Evolutionary conservation across 2,888 invertebrate genomes (phyloP).

Genomic region (Pseudeuparius sepicola): DNA sequence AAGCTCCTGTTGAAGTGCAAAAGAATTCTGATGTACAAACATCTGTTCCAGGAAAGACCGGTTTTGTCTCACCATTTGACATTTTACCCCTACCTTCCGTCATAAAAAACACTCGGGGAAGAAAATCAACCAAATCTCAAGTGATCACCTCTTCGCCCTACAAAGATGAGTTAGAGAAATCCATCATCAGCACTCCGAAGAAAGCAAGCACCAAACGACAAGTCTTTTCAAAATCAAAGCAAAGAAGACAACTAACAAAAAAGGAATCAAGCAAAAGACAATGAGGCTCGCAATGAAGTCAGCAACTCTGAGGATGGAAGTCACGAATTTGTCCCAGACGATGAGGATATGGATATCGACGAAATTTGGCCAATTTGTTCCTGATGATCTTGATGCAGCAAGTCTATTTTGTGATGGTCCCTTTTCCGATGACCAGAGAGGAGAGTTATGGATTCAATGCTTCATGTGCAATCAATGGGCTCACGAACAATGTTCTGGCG

Average conservation of each 20-base stretch:
- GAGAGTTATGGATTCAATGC: slow-evolving; percentile 15
- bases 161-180: no score
- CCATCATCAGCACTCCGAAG: no score
- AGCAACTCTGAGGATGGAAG: no score
- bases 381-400: slow-evolving; percentile 15
- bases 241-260: slow-evolving; percentile 3
- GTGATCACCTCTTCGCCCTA: slow-evolving; percentile 5
- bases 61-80: slow-evolving; percentile 7
- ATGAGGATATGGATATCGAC: slow-evolving; percentile 8
- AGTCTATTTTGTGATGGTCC: slow-evolving; percentile 15
- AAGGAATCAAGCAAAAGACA: slow-evolving; percentile 22
- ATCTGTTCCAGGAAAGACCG: not conserved
- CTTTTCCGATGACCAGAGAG: slow-evolving; percentile 15
- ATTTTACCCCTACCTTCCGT: slow-evolving; percentile 8
- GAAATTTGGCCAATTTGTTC: slow-evolving; percentile 10
- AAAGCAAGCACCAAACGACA: no score
- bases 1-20: no score
- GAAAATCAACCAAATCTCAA: slow-evolving; percentile 11
- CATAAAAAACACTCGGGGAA: slow-evolving; percentile 5
- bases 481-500: slow-evolving; percentile 18
- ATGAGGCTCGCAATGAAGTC: slow-evolving; percentile 28
- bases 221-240: no score
- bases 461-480: no score
- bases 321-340: slow-evolving; percentile 7
- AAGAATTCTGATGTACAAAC: no score